Evolutionary conservation across 2,888 invertebrate genomes (phyloP), one percentile per base, ranked within the genome.

Genomic region (Caenorhabditis auriculariae): DNA sequence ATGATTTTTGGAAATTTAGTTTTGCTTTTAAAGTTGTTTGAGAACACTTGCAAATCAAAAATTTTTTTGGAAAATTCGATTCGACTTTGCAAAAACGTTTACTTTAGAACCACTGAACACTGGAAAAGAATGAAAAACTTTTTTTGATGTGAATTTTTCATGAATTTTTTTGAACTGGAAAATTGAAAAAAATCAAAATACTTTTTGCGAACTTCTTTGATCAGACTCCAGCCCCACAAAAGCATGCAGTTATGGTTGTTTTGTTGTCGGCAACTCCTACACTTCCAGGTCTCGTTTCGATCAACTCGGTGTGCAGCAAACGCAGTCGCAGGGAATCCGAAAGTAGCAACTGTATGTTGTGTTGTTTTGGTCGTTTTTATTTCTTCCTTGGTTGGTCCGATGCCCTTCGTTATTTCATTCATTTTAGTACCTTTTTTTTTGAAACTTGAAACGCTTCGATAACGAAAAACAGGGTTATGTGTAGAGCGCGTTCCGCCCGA

Each of bases 211-310:
- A n/a, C 24, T 39, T 35, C 41, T 17, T 43, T 28, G 17, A 6
- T 6, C 7, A 41, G 24, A 45, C 15, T n/a, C n/a, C n/a, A 7
- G 12, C 7, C 7, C 24, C 19, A 45, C 7, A 9, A 7, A 24
- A n/a, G 24, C 5, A 21, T 19, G 24, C 28, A 17, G 15, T 38
- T 46, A 27, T 46, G 28, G 12, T 32, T 47, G 5, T 29, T 46
- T 17, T 4, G 17, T 7, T 21, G 17, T 44, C n/a, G n/a, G n/a
- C n/a, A 21, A 41, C 41, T n/a, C 17, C 41, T 46, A 27, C n/a
- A 29, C 19, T 64, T 69, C 49, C 61, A 69, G 69, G 69, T 57
- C 51, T 66, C 32, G 60, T 61, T 15, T 69, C 69, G 37, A 46
- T 66, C 26, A 45, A 57, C 28, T 69, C 69, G 19, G 62, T 66